Base-by-base conservation (phyloP, 2,113 vertebrate genomes). In the Salvelinus namaycush region DNA sequence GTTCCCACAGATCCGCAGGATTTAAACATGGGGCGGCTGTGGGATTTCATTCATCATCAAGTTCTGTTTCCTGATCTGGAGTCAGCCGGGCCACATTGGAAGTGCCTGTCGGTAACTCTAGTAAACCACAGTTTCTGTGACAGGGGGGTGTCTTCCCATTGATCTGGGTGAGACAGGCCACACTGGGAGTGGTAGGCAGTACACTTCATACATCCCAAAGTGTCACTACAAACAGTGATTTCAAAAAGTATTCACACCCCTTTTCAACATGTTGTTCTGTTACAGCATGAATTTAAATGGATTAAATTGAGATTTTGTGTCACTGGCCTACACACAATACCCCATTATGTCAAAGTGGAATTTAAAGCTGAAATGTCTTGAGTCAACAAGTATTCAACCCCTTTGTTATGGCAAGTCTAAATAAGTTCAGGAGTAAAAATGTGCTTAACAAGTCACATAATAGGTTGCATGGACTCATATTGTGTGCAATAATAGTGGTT, bases 61-160 rank as follows among this genome's bases (percentile, higher is more conserved):
- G 76, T 44, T 87, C 72, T 72, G 39, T 44, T 44, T 9, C 70
- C 77, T 85, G 80, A 89, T 88, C 75, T 88, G 86, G 87, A 89
- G 83, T 85, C 84, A 84, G 84, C 82, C 78, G 87, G 82, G 73
- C 88, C 87, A 82, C 88, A 88, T 14, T 26, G 69, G 75, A 70
- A 81, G 81, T 22, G 67, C 2, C 67, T 34, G 67, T 68, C 67
- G 44, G 67, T 39, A 4, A 3, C 18, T 68, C 29, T 8, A 8
- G 7, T 39, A 9, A 1, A 22, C 5, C 5, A 13, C 64, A 5
- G 6, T 39, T 8, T 9, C 39, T 44, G 65, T 67, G 26, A 67
- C 65, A 67, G 64, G 9, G 26, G 22, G 26, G 64, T 14, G 39
- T 44, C 39, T 44, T 44, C 2, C 39, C 39, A 44, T 44, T 44